phyloP scores from a whole-genome alignment of 2,888 invertebrate genomes.

The Pollenia labialis region DNA sequence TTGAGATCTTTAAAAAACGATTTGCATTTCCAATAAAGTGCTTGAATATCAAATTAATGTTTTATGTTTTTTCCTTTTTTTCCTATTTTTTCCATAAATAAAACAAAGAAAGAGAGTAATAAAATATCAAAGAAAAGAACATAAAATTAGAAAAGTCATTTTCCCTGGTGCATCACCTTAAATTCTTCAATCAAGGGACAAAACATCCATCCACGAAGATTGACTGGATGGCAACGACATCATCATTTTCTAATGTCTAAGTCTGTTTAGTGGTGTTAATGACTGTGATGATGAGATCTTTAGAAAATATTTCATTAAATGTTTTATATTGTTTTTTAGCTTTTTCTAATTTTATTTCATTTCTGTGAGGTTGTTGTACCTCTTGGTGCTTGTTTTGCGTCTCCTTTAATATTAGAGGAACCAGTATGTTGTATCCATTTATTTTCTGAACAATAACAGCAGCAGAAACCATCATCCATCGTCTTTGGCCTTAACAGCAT shows the following conservation, averaged over 20 bases:
- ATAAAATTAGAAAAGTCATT: conserved; percentile 18
- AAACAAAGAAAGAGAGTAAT: conserved; percentile 36
- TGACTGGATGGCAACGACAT: conserved; percentile 36
- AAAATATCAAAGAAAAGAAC: not conserved
- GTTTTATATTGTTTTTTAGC: conserved; percentile 9
- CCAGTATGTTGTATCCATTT: conserved; percentile 17
- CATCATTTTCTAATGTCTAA: conserved; percentile 59
- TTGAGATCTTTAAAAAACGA: conserved; percentile 59
- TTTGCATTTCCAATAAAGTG: conserved; percentile 70
- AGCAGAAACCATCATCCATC: conserved; percentile 2
- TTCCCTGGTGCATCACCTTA: conserved; percentile 25
- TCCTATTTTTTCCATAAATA: conserved; percentile 47
- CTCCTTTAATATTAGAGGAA: conserved; percentile 29
- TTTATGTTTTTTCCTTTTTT: conserved; percentile 41
- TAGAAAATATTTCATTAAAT: conserved; percentile 70
- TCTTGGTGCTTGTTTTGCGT: conserved; percentile 28
- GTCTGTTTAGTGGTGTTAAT: conserved; percentile 65
- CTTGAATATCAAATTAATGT: conserved; percentile 69
- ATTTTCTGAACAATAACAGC: conserved; percentile 11
- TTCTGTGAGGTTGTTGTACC: not conserved
- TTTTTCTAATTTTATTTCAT: conserved; percentile 42
- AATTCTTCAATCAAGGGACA: conserved; percentile 37
- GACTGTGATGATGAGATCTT: conserved; percentile 67
- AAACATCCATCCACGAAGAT: conserved; percentile 5
- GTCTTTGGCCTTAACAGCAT: conserved; percentile 31